Evolutionary conservation across 2,888 invertebrate genomes (phyloP).

Genomic region (Euphydryas editha): DNA sequence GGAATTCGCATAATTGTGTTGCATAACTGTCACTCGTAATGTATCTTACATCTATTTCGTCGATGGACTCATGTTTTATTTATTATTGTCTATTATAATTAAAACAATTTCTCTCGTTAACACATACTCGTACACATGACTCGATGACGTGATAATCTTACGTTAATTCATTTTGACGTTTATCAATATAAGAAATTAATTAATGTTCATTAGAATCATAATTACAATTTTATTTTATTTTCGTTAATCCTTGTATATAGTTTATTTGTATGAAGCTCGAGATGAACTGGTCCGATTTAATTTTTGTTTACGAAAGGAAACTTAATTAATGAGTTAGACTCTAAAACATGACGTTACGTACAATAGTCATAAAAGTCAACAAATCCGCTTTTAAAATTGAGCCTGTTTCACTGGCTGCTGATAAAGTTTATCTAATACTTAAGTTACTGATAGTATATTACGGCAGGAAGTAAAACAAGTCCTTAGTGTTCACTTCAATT

Average conservation of each 20-base stretch:
- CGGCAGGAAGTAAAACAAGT: too few species aligned
- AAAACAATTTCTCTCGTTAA: neutral
- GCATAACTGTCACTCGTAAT: slow-evolving; percentile 13
- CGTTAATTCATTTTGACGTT: neutral
- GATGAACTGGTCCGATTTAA: too few species aligned
- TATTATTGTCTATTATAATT: neutral
- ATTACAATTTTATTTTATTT: neutral
- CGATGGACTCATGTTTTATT: neutral
- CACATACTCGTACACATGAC: neutral
- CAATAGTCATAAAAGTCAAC: too few species aligned
- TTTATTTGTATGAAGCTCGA: too few species aligned
- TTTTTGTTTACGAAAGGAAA: too few species aligned
- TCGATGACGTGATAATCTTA: neutral
- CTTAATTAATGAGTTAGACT: too few species aligned
- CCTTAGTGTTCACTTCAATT: too few species aligned
- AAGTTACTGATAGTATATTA: too few species aligned
- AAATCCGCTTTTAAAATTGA: too few species aligned
- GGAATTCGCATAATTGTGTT: slow-evolving; percentile 5
- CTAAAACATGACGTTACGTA: too few species aligned
- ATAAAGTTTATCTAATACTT: too few species aligned
- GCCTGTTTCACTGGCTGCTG: too few species aligned
- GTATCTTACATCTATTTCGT: slow-evolving; percentile 2
- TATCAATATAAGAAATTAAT: neutral
- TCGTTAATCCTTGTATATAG: neutral
- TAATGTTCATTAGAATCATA: neutral